Base-by-base conservation (phyloP, 2,888 invertebrate genomes). In the Troides aeacus region DNA sequence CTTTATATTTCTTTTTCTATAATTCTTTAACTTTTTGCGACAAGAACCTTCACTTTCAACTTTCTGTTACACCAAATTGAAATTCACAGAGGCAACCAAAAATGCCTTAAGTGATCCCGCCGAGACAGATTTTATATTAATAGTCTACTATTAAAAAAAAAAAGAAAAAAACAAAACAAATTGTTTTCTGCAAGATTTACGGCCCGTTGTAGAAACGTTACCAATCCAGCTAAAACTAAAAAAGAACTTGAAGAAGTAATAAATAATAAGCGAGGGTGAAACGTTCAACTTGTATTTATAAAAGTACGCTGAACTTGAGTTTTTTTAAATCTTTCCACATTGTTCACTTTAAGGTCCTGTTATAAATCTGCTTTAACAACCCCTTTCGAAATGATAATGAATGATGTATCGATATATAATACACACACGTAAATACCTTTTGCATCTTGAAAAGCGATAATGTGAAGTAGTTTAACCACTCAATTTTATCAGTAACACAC, bases 51-150 rank as follows among this genome's bases (percentile, higher is more conserved):
- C 50, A 46, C 23, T 24, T 58, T 30, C 18, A 17, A 18, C 21
- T 63, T 10, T 59, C 39, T 39, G 66, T 70, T 67, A 18, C 12
- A 64, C 56, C 36, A 61, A 67, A 67, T 70, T 70, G 64, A 67
- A 70, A 70, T 70, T 70, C 64, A 70, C 23, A 64, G 62, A 67
- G 30, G 67, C 67, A 62, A 61, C 67, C 64, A 61, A 70, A 70
- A 70, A 70, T 67, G 64, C 64, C 57, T 70, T 64, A 67, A 70
- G 64, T 61, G 66, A 70, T 70, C 61, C 67, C 36, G 21, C 67
- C 60, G 60, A 70, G 70, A 70, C 67, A 70, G 70, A 67, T 70
- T 67, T 46, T 70, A 56, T 67, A 64, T 70, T 70, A 70, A 67
- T 67, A 67, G 66, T 70, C 63, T 60, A 36, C 60, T 66, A 58